Evolutionary conservation across 2,888 invertebrate species (phyloP).

Genomic region (Noctua pronuba): DNA sequence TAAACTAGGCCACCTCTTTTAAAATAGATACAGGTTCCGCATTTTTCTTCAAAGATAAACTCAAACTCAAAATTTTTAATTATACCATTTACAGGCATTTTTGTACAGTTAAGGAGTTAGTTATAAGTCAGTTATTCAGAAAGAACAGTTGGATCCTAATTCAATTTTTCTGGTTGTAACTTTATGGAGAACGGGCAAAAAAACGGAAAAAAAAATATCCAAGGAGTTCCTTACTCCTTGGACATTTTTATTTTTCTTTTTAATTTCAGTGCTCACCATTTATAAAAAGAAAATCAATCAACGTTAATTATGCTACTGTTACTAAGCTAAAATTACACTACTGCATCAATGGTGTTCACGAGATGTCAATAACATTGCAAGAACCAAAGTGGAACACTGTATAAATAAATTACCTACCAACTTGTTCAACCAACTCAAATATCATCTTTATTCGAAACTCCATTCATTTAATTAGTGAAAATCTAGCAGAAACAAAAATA

Average conservation of each 20-base stretch:
- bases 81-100: neutral
- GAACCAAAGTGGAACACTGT: neutral
- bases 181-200: neutral
- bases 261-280: neutral
- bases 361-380: neutral
- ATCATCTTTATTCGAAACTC: neutral
- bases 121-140: neutral
- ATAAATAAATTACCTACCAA: neutral
- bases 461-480: conserved; percentile 15
- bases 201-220: neutral
- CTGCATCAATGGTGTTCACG: neutral
- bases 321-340: neutral
- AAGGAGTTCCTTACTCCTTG: neutral
- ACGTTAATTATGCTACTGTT: neutral
- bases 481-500: conserved; percentile 9
- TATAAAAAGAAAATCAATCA: neutral
- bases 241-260: too few relatives aligned
- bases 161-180: neutral
- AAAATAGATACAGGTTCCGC: neutral
- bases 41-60: neutral
- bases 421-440: neutral
- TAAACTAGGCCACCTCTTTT: neutral
- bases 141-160: neutral
- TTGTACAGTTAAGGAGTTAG: neutral
- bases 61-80: neutral